Base-by-base conservation (phyloP, 2,888 invertebrate species). In the Lasius fuliginosus region DNA sequence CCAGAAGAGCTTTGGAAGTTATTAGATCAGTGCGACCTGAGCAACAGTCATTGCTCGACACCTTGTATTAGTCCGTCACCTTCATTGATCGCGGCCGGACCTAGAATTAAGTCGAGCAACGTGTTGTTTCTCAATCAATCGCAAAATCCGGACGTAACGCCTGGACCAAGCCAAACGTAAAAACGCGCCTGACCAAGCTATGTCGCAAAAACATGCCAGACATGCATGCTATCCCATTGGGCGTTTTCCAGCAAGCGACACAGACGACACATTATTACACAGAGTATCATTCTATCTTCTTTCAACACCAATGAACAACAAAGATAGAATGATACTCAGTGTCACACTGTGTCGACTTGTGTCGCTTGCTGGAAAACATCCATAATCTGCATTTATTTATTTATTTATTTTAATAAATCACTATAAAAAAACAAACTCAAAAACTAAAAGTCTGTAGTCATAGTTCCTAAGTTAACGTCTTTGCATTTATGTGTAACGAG, bases 1-100 rank as follows among this genome's bases (percentile, higher is more conserved):
- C 97, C 99, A 1, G 97, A 98, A 93, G 99, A 99, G 95, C 96
- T 99, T 86, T 96, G 99, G 91, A 97, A 98, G 42, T 96, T 99
- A 87, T 96, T 99, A 89, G 99, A 99, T 91, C 98, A 99, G 91
- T 99, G 99, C 95, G 99, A 99, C 95, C 96, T 99, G 88, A 98
- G 97, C 93, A 97, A 97, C 94, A 97, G 97, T 85, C 96, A 97
- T 84, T 96, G 96, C 91, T 97, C 97, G 4, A 97, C 97, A 0
- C 98, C 98, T 86, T 98, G 97, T 90, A 96, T 97, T 90, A 98
- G 97, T 82, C 98, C 97, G 15, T 97, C 97, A 85, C 97, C 97
- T 0, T 96, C 96, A 1, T 94, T 95, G 68, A 95, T 95, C 90
- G 95, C 89, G 92, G 95, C 91, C 86, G 96, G 95, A 12, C 94